Base-by-base conservation (phyloP, 37 sponge, comb jelly and placozoan genomes). In the Theonella swinhoei region DNA sequence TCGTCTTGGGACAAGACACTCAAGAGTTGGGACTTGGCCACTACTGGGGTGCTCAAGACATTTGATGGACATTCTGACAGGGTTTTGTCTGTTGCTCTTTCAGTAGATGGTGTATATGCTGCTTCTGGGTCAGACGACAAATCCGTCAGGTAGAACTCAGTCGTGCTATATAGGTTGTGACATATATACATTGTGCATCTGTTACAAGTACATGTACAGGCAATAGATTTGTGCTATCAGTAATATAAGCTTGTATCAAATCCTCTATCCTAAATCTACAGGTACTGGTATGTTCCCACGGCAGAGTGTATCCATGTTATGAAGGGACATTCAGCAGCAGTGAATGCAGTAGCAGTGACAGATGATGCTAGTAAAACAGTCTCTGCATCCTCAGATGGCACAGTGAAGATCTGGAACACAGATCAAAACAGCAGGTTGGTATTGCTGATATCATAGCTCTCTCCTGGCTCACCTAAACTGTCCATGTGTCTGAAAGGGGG, bases 361-460 rank as follows among this genome's bases (percentile, higher is more conserved):
- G 68, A 25, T 32, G 71, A 88, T 76, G 92, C 89, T 25, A 60
- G 34, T 23, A 94, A 88, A 54, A 42, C 83, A 5, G 54, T 88
- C 38, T 91, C 91, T 23, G 92, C 81, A 0, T 87, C 91, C 11
- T 36, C 68, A 26, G 95, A 94, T 62, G 39, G 47, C 19, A 84
- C 82, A 36, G 54, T 91, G 28, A 90, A 85, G 67, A 75, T 94
- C 8, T 94, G 95, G 95, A 90, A 88, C 70, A 84, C 86, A 14
- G 83, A 94, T 65, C 23, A 26, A 19, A 60, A 70, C 17, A 94
- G 95, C 95, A 83, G 86, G 95, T 94, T 37, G 59, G 80, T 24
- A 5, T 47, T n/a, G 30, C 11, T 2, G 41, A 33, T 20, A 24
- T 42, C 14, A 22, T 54, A 47, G 25, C 43, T 39, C 11, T 0